Base-by-base conservation (phyloP, 1,140 invertebrate species). In the Lepidurus packardi region DNA sequence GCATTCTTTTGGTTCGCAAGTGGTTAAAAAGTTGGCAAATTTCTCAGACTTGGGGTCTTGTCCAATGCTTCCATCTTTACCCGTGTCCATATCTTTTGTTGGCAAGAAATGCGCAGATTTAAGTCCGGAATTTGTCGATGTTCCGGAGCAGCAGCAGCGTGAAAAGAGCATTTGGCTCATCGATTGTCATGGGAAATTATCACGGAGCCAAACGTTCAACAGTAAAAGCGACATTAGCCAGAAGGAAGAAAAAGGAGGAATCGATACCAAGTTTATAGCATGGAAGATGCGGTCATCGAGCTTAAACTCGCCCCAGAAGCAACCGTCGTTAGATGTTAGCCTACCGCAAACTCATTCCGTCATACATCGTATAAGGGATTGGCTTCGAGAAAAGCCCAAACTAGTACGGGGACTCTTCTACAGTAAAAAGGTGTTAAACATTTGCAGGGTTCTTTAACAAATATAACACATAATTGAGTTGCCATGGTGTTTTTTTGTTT, bases 311-410 rank as follows among this genome's bases (percentile, higher is more conserved):
- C 53, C 53, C 53, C 21, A 65, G 16, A 21, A 65, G 21, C 53
- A 65, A 65, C 53, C 53, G 16, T 65, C 53, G 21, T 65, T 65
- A 65, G 53, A 65, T 21, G 53, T 65, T 65, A 65, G 53, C 53
- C 21, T 65, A 21, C 53, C 53, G 16, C 53, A 65, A 65, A 65
- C 53, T 21, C 53, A 65, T 65, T 65, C 53, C 53, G 53, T 65
- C 53, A 65, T 65, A 65, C 53, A 65, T 65, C 53, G 53, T 65
- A n/a, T 65, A 65, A 13, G 53, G 21, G 53, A 65, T 65, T 65
- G 53, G 53, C 53, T 65, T 16, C 16, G 21, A 16, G 53, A 65
- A 65, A 65, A 65, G 53, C 53, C 53, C 53, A 65, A 65, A 21
- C 21, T 65, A 21, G 53, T 65, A 7, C 16, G 21, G 13, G 53